Evolutionary conservation across 2,113 vertebrate species (phyloP).

Genomic region (Psammodynastes pulverulentus): DNA sequence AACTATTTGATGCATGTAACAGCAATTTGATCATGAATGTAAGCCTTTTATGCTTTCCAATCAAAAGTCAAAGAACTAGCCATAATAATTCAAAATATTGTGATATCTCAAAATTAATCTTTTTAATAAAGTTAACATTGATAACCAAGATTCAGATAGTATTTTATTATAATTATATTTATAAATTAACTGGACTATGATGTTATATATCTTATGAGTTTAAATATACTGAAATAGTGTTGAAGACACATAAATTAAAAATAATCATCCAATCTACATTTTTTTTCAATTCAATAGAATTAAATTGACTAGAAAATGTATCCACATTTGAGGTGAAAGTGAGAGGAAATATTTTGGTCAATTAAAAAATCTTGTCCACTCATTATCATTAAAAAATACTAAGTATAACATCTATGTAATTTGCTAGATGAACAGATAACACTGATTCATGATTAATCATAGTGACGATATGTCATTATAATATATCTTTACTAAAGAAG

Average conservation of each 20-base stretch:
- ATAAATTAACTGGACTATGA: background rate
- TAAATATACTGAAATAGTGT: background rate
- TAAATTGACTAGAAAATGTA: background rate
- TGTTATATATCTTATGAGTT: background rate
- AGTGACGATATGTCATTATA: background rate
- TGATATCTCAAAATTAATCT: background rate
- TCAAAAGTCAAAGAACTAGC: background rate
- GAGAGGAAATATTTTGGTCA: background rate
- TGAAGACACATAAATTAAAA: background rate
- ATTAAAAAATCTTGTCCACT: background rate
- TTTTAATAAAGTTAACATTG: background rate
- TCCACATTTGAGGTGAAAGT: background rate
- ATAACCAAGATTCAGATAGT: background rate
- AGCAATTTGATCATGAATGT: background rate
- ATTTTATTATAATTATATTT: background rate
- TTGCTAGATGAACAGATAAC: background rate
- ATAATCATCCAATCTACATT: background rate
- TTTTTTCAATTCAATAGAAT: background rate
- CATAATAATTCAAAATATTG: background rate
- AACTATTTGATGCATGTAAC: background rate
- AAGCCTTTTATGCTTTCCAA: background rate
- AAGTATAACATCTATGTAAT: background rate
- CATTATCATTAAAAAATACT: background rate
- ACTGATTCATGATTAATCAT: background rate
- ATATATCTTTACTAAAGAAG: background rate